Base-by-base conservation (phyloP, 2,888 invertebrate genomes). In the Cerastoderma edule region DNA sequence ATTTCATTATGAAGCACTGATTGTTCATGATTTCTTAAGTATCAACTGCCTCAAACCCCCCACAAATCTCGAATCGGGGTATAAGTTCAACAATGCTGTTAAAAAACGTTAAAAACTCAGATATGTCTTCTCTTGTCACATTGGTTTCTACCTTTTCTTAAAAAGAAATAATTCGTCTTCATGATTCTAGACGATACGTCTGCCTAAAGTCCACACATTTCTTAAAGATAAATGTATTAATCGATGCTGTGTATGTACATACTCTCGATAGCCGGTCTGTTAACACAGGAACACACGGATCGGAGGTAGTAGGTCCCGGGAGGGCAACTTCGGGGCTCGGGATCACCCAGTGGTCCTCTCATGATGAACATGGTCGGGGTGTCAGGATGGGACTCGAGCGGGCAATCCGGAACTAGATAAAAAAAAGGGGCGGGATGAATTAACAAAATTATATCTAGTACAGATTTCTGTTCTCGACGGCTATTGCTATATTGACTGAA, bases 301-400 rank as follows among this genome's bases (percentile, higher is more conserved):
- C 68, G 50, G 8, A 78, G 65, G 53, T 76, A 82, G 44, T 72
- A 74, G 13, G 82, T 82, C 13, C 65, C 60, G 0, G 82, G 67
- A 4, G 82, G 78, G 53, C 82, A 82, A 35, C 50, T 63, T n/a
- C 78, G 39, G n/a, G 82, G 76, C 33, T 78, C 69, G 0, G 78
- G 82, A 46, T 78, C 70, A 50, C 82, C 82, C 13, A 78, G 65
- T 0, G 82, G 78, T 5, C 76, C 69, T n/a, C 82, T 46, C 82
- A 78, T 76, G 63, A 82, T 69, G 33, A 82, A 82, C 82, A 82
- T 82, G 3, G 78, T 76, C n/a, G 73, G 69, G 13, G 78, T 72
- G 33, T 78, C 78, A 0, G 73, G 75, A 48, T 82, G 82, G 10
- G 68, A 57, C 46, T 82, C 82, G 2, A 82, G 67, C 0, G 82